Evolutionary conservation across 2,888 invertebrate species (phyloP), one percentile per base, ranked within the genome.

Genomic region (Drosophila suboccidentalis): DNA sequence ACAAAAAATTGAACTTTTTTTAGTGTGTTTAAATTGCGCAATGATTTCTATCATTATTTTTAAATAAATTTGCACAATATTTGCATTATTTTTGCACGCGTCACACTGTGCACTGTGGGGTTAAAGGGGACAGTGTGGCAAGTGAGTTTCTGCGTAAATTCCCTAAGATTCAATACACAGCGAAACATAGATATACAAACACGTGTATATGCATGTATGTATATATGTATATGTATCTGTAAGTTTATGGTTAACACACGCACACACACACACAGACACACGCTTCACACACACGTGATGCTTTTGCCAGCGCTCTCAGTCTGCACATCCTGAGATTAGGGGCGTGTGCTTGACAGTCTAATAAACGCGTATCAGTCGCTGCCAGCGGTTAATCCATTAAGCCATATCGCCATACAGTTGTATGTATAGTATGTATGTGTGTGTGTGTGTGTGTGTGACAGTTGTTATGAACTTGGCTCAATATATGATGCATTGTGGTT

Each of bases 331-430:
- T 65, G 65, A 78, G 78, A 80, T 87, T 78, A 80, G 76, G 60
- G 75, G 82, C 83, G 77, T 86, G 88, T 83, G 76, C 76, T 80
- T 87, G 88, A 88, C 86, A 87, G 88, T 76, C 78, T 76, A 89
- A 87, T 87, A 89, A 86, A 88, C 81, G 88, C 83, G 80, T 79
- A 89, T 89, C 86, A 89, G 81, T 72, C 72, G 78, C 74, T 78
- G 79, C 62, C 79, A 87, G 80, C 75, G 75, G 77, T 84, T 91
- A 90, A 90, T 91, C 89, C 90, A 90, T 89, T 90, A 90, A 85
- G 80, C 80, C 70, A 62, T 83, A 79, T 71, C 68, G 65, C 64
- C 15, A 51, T 41, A 10, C 32, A 49, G 32, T 44, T 61, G n/a
- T n/a, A n/a, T n/a, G n/a, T n/a, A n/a, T n/a, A n/a, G n/a, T 53